Evolutionary conservation across 2,888 invertebrate genomes (phyloP), one percentile per base, ranked within the genome.

Genomic region (Eudemis profundana): DNA sequence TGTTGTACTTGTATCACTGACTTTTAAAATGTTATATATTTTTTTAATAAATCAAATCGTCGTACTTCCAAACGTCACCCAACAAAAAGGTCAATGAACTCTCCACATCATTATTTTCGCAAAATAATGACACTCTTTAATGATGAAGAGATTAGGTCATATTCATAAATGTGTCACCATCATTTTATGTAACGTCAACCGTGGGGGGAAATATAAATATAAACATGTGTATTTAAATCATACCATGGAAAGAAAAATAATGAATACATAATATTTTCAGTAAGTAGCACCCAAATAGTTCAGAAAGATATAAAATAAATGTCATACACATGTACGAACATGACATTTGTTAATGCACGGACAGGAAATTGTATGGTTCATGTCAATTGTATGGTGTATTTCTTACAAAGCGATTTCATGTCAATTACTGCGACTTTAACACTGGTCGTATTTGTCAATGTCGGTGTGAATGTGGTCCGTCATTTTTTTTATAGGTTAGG

Each of bases 31-130:
- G n/a, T n/a, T n/a, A n/a, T 27, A 27, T 27, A 27, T 5, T 27
- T 27, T 5, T 27, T 33, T 33, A 33, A 8, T n/a, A n/a, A n/a
- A n/a, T n/a, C n/a, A n/a, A n/a, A n/a, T n/a, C n/a, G n/a, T n/a
- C n/a, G n/a, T n/a, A 29, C 4, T 10, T n/a, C 0, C 17, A 10
- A 10, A 27, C 17, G 8, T 23, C n/a, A 61, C 62, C 70, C 72
- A 72, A 70, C 76, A 76, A 71, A 62, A 74, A 74, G 71, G 70
- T 71, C 59, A 50, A 19, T 47, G 3, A 49, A 57, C 53, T 49
- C 47, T 40, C 56, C 17, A 50, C 56, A 57, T 63, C 63, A 63
- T 63, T 63, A 49, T 63, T 57, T 57, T 56, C 17, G 23, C 10
- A 56, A 33, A 42, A 21, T 47, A 54, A 49, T 57, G 56, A 50